phyloP scores from a whole-genome alignment of 2,888 invertebrate genomes.

The Crossocerus cetratus region DNA sequence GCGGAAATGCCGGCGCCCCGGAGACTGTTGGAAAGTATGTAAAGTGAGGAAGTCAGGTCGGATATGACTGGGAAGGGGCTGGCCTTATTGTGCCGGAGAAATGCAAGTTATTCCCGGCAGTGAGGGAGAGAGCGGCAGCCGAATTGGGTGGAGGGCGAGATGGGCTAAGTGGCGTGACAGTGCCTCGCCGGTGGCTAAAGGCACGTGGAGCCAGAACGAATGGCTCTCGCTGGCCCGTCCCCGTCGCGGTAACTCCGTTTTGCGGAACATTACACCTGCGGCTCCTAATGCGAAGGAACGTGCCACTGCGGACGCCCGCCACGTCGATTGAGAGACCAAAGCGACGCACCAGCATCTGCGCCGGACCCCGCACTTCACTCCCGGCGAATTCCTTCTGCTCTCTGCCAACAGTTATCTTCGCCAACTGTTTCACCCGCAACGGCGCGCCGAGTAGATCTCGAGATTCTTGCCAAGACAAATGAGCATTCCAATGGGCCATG shows the following conservation, averaged over 20 bases:
- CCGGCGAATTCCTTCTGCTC: not conserved
- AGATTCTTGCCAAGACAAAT: not conserved
- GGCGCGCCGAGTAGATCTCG: not conserved
- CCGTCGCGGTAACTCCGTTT: slow-evolving; percentile 42
- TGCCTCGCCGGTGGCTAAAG: slow-evolving; percentile 19
- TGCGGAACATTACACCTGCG: slow-evolving; percentile 48
- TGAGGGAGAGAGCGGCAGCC: slow-evolving; percentile 27
- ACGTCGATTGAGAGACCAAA: slow-evolving; percentile 12
- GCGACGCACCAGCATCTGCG: slow-evolving; percentile 5
- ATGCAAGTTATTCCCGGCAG: slow-evolving; percentile 31
- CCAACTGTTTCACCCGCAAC: not conserved
- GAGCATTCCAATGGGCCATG: no score
- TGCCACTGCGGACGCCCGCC: slow-evolving; percentile 8
- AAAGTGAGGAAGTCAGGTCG: no score
- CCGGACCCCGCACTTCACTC: not conserved
- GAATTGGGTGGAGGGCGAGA: slow-evolving; percentile 33
- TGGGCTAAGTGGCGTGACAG: slow-evolving; percentile 14
- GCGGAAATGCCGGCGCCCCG: no score
- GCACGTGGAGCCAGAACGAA: slow-evolving; percentile 20
- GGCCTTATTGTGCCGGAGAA: slow-evolving; percentile 15
- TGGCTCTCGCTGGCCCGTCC: slow-evolving; percentile 26
- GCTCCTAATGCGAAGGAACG: slow-evolving; percentile 44
- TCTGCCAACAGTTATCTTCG: not conserved
- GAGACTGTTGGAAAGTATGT: no score
- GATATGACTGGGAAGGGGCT: no score